Conservation (phyloP, 1,140 invertebrate genomes). For the Calephelis virginiensis region DNA sequence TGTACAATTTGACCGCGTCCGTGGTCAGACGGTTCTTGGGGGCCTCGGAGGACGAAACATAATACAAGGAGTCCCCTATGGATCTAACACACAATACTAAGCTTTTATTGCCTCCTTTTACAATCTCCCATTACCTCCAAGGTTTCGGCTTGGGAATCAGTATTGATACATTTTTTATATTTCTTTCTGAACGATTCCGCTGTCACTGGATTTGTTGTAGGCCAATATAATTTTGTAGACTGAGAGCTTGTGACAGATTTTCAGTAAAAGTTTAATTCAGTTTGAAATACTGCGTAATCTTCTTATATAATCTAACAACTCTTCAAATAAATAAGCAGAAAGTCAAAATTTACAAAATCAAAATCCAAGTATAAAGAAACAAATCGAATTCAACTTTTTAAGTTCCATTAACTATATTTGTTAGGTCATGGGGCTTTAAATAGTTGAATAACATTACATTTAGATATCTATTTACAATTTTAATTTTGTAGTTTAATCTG, state of each 20-base stretch:
- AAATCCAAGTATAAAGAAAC: too few species aligned
- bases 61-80: slow-evolving; percentile 69
- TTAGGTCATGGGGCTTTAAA: too few species aligned
- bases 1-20: slow-evolving; percentile 77
- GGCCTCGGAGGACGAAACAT: slow-evolving; percentile 66
- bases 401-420: too few species aligned
- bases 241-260: slow-evolving; percentile 2
- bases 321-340: too few species aligned
- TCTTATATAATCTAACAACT: too few species aligned
- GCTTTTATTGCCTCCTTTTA: slow-evolving; percentile 78
- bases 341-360: too few species aligned
- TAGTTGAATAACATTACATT: too few species aligned
- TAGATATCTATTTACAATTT: too few species aligned
- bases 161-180: slow-evolving; percentile 70
- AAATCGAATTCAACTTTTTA: too few species aligned
- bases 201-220: slow-evolving; percentile 48
- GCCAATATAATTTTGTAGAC: slow-evolving; percentile 54
- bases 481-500: too few species aligned
- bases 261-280: not conserved
- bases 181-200: slow-evolving; percentile 58
- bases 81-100: slow-evolving; percentile 73
- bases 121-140: slow-evolving; percentile 75
- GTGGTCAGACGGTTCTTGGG: slow-evolving; percentile 73
- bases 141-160: slow-evolving; percentile 68
- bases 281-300: slow-evolving; percentile 21